Evolutionary conservation across 2,888 invertebrate genomes (phyloP), one percentile per base, ranked within the genome.

Genomic region (Idaea biselata): DNA sequence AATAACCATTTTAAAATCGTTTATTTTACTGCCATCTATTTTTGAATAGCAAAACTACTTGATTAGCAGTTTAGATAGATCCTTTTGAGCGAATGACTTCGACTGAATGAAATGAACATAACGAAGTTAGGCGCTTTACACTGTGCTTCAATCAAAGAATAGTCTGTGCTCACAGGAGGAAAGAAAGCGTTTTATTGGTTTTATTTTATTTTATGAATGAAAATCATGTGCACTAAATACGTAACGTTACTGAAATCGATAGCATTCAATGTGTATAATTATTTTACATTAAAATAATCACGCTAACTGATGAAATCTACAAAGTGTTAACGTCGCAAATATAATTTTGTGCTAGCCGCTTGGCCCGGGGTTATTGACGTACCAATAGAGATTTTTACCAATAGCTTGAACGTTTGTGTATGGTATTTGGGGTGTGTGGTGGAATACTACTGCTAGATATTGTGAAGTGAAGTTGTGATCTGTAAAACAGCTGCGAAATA

Each of bases 291-390:
- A 59, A 58, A 55, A 61, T 53, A 55, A 44, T 44, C 0, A 58
- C 7, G 58, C 16, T 32, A 18, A 57, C 25, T 54, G 53, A 18
- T 54, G 55, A 54, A 6, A 14, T 14, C 14, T 14, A 44, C 8
- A 44, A 32, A 18, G 58, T 57, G n/a, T 16, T 60, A 59, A 63
- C 64, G 68, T 44, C 44, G 63, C 63, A 60, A 64, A 59, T 68
- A 67, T 25, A 62, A 70, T 56, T 68, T 44, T 58, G 65, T 76
- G 71, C 64, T 69, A 77, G 75, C 73, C 76, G 78, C 77, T 79
- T 80, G 78, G 82, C 80, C 84, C 81, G 85, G 70, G 87, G 87
- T 85, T 88, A 91, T 90, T 89, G 90, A 90, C 90, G 89, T 80
- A 79, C 75, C 74, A 78, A 76, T 71, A 70, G 75, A 79, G 75